These are phyloP conservation scores for Artemisiospiza belli DNA, from an alignment of 2,113 vertebrate species.

Conservation along the genomic window DNA sequence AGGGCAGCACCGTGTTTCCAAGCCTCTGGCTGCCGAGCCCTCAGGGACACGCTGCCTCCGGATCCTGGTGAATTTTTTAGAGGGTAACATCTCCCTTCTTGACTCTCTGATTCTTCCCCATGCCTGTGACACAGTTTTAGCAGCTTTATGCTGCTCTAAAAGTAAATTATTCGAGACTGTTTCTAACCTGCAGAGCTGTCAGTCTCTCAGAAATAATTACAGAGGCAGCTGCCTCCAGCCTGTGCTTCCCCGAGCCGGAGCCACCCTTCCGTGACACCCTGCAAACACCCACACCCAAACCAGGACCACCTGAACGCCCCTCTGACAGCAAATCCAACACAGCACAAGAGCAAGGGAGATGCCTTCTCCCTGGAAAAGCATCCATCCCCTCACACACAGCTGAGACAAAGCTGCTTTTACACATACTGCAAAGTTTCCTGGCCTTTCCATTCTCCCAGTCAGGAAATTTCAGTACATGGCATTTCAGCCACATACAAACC, in stretches of 20 bases:
- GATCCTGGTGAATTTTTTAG: background rate
- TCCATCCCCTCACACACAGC: background rate
- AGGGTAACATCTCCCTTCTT: background rate
- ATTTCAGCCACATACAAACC: background rate
- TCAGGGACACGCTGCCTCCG: background rate
- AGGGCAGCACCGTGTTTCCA: background rate
- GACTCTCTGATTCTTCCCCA: background rate
- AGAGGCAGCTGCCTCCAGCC: background rate
- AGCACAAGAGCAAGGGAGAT: background rate
- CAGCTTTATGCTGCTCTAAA: background rate
- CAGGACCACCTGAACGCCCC: background rate
- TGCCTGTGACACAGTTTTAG: background rate
- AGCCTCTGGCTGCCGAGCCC: conserved; percentile 26
- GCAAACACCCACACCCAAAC: background rate
- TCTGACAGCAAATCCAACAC: background rate
- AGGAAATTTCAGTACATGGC: background rate
- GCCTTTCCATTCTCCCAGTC: background rate
- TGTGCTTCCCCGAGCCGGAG: background rate
- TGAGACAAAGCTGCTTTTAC: background rate
- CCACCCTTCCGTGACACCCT: background rate
- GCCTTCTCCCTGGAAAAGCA: background rate
- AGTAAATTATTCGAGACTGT: background rate
- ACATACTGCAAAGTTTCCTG: background rate
- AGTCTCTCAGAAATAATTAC: background rate
- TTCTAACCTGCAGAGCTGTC: background rate